Evolutionary conservation across 1,140 invertebrate genomes (phyloP).

Genomic region (Bombus breviceps): DNA sequence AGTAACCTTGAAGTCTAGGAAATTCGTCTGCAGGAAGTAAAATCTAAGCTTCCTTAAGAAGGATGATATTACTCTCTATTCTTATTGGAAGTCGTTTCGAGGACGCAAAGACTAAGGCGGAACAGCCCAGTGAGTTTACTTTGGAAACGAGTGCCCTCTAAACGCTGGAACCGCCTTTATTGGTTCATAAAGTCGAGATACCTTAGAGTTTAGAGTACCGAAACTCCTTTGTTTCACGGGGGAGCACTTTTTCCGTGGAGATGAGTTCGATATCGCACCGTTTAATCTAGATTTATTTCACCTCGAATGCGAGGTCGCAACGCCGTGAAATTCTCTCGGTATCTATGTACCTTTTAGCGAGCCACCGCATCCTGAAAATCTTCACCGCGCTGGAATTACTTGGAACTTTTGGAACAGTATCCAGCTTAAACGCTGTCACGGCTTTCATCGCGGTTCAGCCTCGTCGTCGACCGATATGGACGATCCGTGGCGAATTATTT

Average conservation of each 20-base stretch:
- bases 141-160: neutral
- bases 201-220: neutral
- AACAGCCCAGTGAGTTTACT: neutral
- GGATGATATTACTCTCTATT: neutral
- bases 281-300: constrained; percentile 32
- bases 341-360: neutral
- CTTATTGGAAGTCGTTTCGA: neutral
- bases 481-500: neutral
- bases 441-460: neutral
- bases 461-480: neutral
- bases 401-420: neutral
- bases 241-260: neutral
- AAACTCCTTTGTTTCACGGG: neutral
- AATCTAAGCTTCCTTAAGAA: neutral
- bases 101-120: no score
- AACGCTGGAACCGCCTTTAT: constrained; percentile 2
- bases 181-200: constrained; percentile 14
- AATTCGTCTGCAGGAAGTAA: neutral
- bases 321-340: neutral
- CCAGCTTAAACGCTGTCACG: neutral
- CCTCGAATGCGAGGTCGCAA: neutral
- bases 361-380: no score
- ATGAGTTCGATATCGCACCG: neutral
- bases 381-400: neutral
- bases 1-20: neutral